Conservation (phyloP, 2,113 vertebrate genomes). For the Gasterosteus nipponicus region DNA sequence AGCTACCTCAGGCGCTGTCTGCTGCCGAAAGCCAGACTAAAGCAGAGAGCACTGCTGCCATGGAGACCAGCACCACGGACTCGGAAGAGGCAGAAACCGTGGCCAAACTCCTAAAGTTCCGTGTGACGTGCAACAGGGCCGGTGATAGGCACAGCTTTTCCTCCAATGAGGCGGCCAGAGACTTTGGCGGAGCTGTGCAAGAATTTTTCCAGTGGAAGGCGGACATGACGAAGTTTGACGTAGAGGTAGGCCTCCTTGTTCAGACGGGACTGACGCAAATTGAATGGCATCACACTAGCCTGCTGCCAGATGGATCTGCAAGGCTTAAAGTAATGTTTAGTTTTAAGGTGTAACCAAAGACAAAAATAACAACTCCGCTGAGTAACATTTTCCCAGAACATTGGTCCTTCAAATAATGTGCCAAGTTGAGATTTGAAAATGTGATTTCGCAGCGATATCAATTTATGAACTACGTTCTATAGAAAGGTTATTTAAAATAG, state of each 20-base stretch:
- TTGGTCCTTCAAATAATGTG: background rate
- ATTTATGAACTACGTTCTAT: background rate
- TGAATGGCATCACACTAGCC: constrained; percentile 2
- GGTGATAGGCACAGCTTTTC: constrained; percentile 96
- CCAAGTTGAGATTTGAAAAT: background rate
- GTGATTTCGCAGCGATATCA: background rate
- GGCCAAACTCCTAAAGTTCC: constrained; percentile 84
- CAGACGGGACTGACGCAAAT: background rate
- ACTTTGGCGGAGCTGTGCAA: constrained; percentile 95
- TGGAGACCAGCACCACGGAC: constrained; percentile 25
- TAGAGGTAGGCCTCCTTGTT: constrained; percentile 85
- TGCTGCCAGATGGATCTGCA: background rate
- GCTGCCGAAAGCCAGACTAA: constrained; percentile 27
- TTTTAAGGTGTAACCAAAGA: constrained; percentile 6
- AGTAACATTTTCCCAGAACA: background rate
- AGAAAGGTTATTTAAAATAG: background rate
- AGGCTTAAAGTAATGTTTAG: background rate
- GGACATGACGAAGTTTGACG: constrained; percentile 98
- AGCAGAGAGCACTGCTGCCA: background rate
- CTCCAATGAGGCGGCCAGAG: constrained; percentile 94
- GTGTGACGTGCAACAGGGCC: constrained; percentile 94
- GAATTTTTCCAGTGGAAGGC: constrained; percentile 98
- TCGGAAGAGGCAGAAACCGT: constrained; percentile 45
- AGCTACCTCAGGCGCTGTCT: constrained; percentile 19
- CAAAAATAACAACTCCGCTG: background rate